phyloP scores from a whole-genome alignment of 2,113 vertebrate genomes.

The Sphaerodactylus townsendi region DNA sequence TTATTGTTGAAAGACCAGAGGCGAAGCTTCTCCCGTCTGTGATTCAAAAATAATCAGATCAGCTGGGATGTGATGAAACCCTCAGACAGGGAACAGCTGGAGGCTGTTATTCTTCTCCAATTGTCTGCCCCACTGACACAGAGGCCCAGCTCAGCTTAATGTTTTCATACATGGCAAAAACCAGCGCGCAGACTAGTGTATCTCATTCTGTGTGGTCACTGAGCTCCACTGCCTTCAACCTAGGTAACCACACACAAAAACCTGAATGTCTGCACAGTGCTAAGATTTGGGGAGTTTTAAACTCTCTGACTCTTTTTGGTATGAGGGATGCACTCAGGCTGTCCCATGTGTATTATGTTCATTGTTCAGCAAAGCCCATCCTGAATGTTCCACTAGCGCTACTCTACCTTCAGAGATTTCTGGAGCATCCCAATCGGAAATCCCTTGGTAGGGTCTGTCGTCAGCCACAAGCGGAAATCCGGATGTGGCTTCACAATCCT shows the following conservation, averaged over 20 bases:
- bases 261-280: neutral
- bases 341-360: neutral
- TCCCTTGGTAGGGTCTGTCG: slow-evolving; percentile 88
- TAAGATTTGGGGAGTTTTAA: neutral
- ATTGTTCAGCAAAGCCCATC: neutral
- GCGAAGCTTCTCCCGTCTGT: slow-evolving; percentile 6
- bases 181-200: neutral
- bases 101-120: slow-evolving; percentile 39
- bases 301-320: neutral
- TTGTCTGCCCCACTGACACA: slow-evolving; percentile 7
- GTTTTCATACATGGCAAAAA: neutral
- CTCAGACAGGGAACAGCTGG: slow-evolving; percentile 48
- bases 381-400: rapidly evolving
- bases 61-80: slow-evolving; percentile 26
- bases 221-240: too few species aligned
- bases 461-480: slow-evolving; percentile 95
- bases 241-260: neutral
- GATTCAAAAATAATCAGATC: slow-evolving; percentile 54
- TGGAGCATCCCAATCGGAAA: slow-evolving; percentile 95
- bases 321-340: neutral
- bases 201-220: neutral
- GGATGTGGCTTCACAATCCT: slow-evolving; percentile 84
- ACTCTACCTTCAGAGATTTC: slow-evolving; percentile 88
- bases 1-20: slow-evolving; percentile 27
- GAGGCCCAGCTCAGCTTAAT: neutral